Conservation (phyloP, 1,140 invertebrate genomes). For the Callitettix versicolor region DNA sequence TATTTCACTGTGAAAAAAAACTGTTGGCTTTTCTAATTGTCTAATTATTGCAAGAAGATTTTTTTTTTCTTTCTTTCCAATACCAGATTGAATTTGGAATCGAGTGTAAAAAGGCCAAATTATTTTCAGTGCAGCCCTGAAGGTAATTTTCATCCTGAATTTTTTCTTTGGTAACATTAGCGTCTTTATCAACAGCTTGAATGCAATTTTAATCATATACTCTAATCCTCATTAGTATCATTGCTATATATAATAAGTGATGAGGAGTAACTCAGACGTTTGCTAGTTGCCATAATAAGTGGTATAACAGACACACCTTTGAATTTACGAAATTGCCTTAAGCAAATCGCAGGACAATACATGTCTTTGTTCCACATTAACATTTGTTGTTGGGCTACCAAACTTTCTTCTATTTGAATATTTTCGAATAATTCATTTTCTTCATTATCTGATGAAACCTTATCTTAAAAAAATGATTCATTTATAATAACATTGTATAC, state of each 20-base stretch:
- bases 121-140: conserved; percentile 17
- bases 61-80: conserved; percentile 29
- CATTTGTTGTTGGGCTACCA: too few relatives aligned
- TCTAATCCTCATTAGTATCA: conserved; percentile 22
- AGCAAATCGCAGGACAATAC: not conserved
- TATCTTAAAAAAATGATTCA: not conserved
- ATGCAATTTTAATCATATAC: conserved; percentile 16
- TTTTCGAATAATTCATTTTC: too few relatives aligned
- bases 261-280: conserved; percentile 19
- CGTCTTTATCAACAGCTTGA: conserved; percentile 17
- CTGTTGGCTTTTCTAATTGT: conserved; percentile 25
- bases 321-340: not conserved
- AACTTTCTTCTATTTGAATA: too few relatives aligned
- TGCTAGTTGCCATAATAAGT: conserved; percentile 22
- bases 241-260: conserved; percentile 23
- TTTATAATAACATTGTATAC: not conserved
- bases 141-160: conserved; percentile 14
- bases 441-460: too few relatives aligned
- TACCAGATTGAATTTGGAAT: conserved; percentile 20
- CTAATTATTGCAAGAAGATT: conserved; percentile 30
- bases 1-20: conserved; percentile 25
- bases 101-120: conserved; percentile 13
- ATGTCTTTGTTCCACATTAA: not conserved
- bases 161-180: conserved; percentile 20
- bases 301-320: conserved; percentile 13